Evolutionary conservation across 2,113 vertebrate species (phyloP), one percentile per base, ranked within the genome.

Genomic region (Dunckerocampus dactyliophorus): DNA sequence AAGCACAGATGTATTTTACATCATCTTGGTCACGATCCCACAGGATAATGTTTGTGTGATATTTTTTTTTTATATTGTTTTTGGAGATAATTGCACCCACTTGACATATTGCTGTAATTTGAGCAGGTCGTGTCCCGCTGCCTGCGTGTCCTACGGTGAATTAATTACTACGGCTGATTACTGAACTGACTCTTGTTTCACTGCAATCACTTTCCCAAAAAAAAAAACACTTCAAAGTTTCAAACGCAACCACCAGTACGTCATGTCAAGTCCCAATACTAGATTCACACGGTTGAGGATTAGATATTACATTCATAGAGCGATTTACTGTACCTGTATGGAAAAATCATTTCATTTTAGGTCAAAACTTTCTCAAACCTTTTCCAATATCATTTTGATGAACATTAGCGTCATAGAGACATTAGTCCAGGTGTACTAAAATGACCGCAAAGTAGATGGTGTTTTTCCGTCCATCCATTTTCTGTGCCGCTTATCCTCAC

Each of bases 401-500:
- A n/a, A n/a, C n/a, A n/a, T n/a, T n/a, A n/a, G n/a, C n/a, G n/a
- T n/a, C n/a, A n/a, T 69, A 62, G 68, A 50, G 67, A 63, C 74
- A 79, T 86, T 83, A n/a, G n/a, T n/a, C n/a, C n/a, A n/a, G n/a
- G n/a, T n/a, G n/a, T 67, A 59, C 65, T 76, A 42, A 66, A 81
- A 62, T 73, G 67, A 59, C 63, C 48, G 72, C 62, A 59, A 50
- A 72, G 67, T 66, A 69, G 71, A 82, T 71, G 62, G 51, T 80
- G 82, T 81, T 86, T 80, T n/a, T n/a, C n/a, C n/a, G n/a, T n/a
- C n/a, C n/a, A n/a, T n/a, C n/a, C n/a, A n/a, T n/a, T n/a, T n/a
- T n/a, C n/a, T n/a, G n/a, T n/a, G n/a, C n/a, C n/a, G n/a, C n/a
- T n/a, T n/a, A n/a, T n/a, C n/a, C n/a, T n/a, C n/a, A n/a, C n/a